Base-by-base conservation (phyloP, 1,140 invertebrate genomes). In the Rhyzopertha dominica region DNA sequence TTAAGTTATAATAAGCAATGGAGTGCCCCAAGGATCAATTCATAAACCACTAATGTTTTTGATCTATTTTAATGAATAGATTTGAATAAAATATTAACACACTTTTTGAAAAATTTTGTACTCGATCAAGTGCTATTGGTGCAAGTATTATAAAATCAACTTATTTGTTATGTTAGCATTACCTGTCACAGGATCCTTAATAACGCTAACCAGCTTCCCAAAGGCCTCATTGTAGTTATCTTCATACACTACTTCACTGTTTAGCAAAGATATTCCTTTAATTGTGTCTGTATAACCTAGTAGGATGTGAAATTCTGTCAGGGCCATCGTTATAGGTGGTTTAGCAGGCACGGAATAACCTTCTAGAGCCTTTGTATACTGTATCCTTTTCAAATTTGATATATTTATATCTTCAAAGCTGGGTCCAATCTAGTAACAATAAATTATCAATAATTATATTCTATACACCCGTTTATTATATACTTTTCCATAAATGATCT, bases 221-320 rank as follows among this genome's bases (percentile, higher is more conserved):
- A 85, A 81, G 19, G 79, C 76, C 76, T 93, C 78, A 17, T 79
- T 80, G 61, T 86, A 93, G 43, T 78, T 70, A 57, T 95, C 92
- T 69, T 93, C 86, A 65, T 87, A 91, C 13, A 95, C 84, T 4
- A 90, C 60, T 60, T 94, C 83, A 56, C 92, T 80, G 70, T 92
- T 94, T 2, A 96, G 69, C 5, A 89, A 67, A 40, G 87, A 95
- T 24, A 96, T 74, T 3, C 83, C 90, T 66, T 86, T 87, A 1
- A 95, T 78, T 44, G 81, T 81, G 66, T 94, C 84, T 3, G 77
- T 71, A 63, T 90, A 96, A 19, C 94, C 76, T 1, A 96, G 69
- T 8, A 96, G 62, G 8, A 84, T 81, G 68, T 98, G 93, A 69
- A 94, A 96, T 65, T 95, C 84, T 1, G 92, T 96, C 10, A 95